These are phyloP conservation scores for Chaetops frenatus DNA, from an alignment of 2,113 vertebrate genomes.

Conservation along the genomic window DNA sequence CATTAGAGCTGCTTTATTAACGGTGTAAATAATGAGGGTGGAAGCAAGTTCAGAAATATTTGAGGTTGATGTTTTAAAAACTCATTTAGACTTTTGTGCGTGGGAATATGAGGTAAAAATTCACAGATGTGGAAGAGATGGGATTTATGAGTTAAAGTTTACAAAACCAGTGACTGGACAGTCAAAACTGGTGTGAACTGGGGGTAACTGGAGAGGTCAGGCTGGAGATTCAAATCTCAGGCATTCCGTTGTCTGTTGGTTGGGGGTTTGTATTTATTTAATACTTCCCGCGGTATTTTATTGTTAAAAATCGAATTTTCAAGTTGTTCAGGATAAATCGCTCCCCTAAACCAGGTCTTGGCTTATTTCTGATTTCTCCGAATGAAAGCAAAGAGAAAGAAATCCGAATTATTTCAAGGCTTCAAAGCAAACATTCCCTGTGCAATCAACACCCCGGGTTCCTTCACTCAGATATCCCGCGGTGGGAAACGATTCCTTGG, in stretches of 20 bases:
- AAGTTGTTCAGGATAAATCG: background rate
- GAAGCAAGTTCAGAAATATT: background rate
- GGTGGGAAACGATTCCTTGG: background rate
- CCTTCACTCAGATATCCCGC: background rate
- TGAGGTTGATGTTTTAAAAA: background rate
- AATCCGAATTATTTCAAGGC: background rate
- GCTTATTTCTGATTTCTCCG: background rate
- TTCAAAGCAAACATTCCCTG: background rate
- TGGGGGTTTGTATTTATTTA: background rate
- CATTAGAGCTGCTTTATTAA: rapidly evolving
- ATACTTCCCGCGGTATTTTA: background rate
- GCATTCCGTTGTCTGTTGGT: background rate
- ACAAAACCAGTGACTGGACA: background rate
- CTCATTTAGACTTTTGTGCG: background rate
- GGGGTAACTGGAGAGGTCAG: background rate
- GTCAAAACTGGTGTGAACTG: background rate
- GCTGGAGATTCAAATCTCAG: background rate
- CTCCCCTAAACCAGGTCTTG: background rate
- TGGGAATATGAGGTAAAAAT: background rate
- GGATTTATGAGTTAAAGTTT: background rate
- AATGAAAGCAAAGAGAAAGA: background rate
- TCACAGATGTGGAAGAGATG: background rate
- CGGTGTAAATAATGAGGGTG: rapidly evolving
- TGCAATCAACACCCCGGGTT: background rate
- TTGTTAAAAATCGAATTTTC: background rate